Percentiles rank a stretch among this genome's conserved stretches.
phyloP scores from a whole-genome alignment of 2,113 vertebrate species.

The Tychaedon coryphoeus region DNA sequence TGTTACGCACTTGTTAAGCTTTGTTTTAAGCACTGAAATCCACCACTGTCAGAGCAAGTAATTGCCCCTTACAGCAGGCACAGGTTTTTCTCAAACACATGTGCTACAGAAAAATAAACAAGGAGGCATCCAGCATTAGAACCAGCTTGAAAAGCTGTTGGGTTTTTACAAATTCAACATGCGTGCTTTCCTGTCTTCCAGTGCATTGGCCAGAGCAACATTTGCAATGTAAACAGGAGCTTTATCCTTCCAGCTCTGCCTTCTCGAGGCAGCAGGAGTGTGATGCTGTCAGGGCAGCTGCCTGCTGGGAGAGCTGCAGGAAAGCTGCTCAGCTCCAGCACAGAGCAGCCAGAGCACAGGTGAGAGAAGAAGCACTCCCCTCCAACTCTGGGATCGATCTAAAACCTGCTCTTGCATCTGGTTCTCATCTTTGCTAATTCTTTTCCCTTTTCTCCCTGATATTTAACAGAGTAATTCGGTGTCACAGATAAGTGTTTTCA shows the following conservation, averaged over 20 bases:
- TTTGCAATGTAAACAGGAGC: neutral
- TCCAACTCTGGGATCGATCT: neutral
- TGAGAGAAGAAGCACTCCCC: neutral
- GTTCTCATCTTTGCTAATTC: neutral
- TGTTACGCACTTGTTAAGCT: neutral
- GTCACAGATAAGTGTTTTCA: constrained; percentile 22
- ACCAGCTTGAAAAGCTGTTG: neutral
- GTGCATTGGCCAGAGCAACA: neutral
- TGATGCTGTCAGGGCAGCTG: neutral
- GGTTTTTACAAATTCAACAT: neutral
- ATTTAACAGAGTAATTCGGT: neutral
- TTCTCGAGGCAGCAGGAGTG: neutral
- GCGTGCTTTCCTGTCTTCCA: neutral
- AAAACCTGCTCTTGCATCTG: neutral
- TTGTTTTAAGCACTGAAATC: neutral
- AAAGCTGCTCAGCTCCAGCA: accelerated
- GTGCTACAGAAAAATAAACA: neutral
- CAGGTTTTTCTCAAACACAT: neutral
- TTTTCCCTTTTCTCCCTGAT: neutral
- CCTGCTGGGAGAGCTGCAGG: neutral
- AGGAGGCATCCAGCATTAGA: neutral
- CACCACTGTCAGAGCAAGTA: neutral
- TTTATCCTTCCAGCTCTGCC: neutral
- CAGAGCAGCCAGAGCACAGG: neutral
- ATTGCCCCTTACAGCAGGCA: neutral